phyloP scores from a whole-genome alignment of 2,113 vertebrate genomes.

The Guaruba guarouba region DNA sequence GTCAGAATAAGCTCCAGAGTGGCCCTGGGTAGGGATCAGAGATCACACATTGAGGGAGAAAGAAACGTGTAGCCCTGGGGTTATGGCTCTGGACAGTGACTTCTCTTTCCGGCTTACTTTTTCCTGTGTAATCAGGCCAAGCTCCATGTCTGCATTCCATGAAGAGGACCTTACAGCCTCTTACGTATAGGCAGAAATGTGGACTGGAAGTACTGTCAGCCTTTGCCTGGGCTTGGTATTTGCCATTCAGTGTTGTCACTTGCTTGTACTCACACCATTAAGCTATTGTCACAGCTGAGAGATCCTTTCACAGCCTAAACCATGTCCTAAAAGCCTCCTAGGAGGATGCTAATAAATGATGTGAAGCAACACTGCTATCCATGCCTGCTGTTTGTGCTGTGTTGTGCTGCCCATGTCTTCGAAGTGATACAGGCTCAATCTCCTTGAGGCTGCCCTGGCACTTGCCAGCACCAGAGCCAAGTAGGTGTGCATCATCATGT shows the following conservation, averaged over 20 bases:
- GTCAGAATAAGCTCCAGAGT: fast-evolving
- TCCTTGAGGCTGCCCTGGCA: not conserved
- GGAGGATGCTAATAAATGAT: not conserved
- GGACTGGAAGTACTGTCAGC: not conserved
- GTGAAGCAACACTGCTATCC: not conserved
- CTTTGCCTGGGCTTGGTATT: not conserved
- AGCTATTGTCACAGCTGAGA: not conserved
- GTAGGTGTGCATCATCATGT: not conserved
- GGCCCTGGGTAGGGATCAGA: not conserved
- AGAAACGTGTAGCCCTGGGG: fast-evolving
- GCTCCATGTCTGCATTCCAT: not conserved
- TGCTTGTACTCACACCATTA: not conserved
- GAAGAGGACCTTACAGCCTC: not conserved
- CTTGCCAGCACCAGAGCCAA: not conserved
- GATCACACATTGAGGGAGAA: not conserved
- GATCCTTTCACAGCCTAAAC: not conserved
- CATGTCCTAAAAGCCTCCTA: not conserved
- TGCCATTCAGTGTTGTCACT: not conserved
- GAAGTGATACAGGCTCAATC: fast-evolving
- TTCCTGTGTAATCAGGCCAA: not conserved
- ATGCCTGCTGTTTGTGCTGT: not conserved
- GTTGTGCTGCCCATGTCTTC: fast-evolving
- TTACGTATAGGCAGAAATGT: not conserved
- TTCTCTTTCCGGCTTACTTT: not conserved
- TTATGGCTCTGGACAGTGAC: not conserved